phyloP scores from a whole-genome alignment of 1,140 invertebrate genomes.

The Leptopilina boulardi region DNA sequence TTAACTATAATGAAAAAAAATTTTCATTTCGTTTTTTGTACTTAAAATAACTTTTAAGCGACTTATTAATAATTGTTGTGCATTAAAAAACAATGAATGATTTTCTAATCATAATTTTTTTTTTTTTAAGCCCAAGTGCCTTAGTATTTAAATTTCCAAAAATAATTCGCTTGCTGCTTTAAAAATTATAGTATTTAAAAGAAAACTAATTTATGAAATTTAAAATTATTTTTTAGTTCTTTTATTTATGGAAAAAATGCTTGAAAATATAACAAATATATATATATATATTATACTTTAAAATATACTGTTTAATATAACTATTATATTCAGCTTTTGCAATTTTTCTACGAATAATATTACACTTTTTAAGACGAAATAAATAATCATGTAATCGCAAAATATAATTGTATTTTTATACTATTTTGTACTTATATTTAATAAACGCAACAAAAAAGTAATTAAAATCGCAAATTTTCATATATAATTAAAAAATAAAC shows the following conservation, averaged over 20 bases:
- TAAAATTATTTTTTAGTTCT: neutral
- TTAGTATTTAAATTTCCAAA: neutral
- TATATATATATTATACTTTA: too few relatives aligned
- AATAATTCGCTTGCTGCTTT: neutral
- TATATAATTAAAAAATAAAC: neutral
- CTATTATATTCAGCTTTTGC: neutral
- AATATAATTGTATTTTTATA: conserved; percentile 29
- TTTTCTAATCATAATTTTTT: neutral
- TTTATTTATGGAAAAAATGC: neutral
- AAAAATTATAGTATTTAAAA: neutral
- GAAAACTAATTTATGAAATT: neutral
- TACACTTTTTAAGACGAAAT: neutral
- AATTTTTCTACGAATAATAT: neutral
- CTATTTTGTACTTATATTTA: conserved; percentile 28
- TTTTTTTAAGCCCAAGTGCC: conserved; percentile 4
- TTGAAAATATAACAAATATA: neutral
- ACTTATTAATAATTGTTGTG: too few relatives aligned
- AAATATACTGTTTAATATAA: neutral
- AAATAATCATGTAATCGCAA: neutral
- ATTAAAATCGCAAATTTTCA: neutral
- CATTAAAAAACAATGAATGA: neutral
- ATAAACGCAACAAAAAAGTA: conserved; percentile 27
- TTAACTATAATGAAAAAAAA: too few relatives aligned
- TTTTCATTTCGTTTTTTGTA: too few relatives aligned
- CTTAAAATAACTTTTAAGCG: too few relatives aligned